These are phyloP conservation scores for Cydia strobilella DNA, from an alignment of 1,140 invertebrate genomes.

Conservation along the genomic window DNA sequence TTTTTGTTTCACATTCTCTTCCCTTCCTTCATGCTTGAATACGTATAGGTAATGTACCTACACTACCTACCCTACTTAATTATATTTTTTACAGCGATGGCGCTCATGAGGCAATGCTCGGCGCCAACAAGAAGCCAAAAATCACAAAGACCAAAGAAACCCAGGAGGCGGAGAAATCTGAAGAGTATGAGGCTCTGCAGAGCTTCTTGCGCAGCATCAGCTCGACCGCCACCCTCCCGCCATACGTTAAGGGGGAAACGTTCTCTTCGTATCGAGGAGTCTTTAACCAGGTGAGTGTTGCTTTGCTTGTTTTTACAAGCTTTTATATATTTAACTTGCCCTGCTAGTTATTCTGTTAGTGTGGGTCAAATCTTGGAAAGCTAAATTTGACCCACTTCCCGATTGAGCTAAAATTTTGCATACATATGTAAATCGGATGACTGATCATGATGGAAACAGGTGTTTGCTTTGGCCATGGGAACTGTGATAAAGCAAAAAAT, in stretches of 20 bases:
- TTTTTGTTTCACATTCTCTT: no score
- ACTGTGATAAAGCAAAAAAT: no score
- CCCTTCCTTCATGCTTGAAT: no score
- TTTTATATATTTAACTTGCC: no score
- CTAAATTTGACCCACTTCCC: no score
- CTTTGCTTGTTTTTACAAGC: background rate
- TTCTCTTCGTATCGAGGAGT: conserved; percentile 72
- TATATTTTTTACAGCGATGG: conserved; percentile 61
- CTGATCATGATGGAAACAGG: no score
- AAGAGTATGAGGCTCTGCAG: conserved; percentile 75
- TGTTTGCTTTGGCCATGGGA: no score
- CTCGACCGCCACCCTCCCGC: conserved; percentile 74
- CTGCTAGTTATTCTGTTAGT: no score
- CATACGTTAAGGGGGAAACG: conserved; percentile 71
- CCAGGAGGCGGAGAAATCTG: conserved; percentile 54
- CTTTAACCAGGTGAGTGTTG: conserved; percentile 69
- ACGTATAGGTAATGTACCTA: no score
- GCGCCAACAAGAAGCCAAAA: conserved; percentile 50
- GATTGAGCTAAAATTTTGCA: no score
- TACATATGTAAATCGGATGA: no score
- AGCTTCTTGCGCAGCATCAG: conserved; percentile 76
- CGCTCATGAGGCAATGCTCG: conserved; percentile 73
- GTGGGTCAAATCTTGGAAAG: no score
- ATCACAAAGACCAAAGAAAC: conserved; percentile 40
- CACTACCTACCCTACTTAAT: background rate